Evolutionary conservation across 2,888 invertebrate genomes (phyloP).

Genomic region (Tenthredo distinguenda): DNA sequence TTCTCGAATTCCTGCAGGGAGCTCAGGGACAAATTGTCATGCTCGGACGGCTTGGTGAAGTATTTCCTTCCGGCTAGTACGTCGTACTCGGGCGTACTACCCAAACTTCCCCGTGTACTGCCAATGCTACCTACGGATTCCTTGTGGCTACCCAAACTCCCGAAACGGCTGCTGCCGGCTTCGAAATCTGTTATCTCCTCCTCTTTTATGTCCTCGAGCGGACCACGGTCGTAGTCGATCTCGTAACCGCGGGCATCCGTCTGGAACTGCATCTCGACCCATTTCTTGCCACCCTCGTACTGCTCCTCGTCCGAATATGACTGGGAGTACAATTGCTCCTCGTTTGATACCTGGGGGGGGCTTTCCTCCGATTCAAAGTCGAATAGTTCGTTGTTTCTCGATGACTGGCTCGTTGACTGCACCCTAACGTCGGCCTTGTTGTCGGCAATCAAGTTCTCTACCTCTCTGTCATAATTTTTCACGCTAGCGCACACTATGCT

Average conservation of each 20-base stretch:
- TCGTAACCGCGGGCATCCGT: conserved; percentile 85
- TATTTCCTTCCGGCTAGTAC: conserved; percentile 91
- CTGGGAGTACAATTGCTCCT: conserved; percentile 72
- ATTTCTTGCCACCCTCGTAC: conserved; percentile 87
- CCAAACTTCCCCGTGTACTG: conserved; percentile 92
- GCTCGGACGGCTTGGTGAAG: conserved; percentile 90
- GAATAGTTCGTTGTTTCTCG: conserved; percentile 68
- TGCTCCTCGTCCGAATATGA: conserved; percentile 76
- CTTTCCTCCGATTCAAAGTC: conserved; percentile 76
- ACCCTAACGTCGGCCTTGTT: conserved; percentile 61
- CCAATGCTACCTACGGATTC: conserved; percentile 88
- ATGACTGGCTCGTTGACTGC: conserved; percentile 55
- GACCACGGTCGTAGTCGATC: conserved; percentile 90
- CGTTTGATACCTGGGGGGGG: conserved; percentile 74
- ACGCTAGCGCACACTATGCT: conserved; percentile 78
- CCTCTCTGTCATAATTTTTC: conserved; percentile 81
- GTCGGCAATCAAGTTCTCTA: conserved; percentile 77
- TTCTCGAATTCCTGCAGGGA: conserved; percentile 97
- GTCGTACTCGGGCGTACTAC: conserved; percentile 96
- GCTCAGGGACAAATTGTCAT: conserved; percentile 94
- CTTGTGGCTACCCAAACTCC: conserved; percentile 89
- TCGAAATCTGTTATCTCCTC: conserved; percentile 94
- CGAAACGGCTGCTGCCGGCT: conserved; percentile 85
- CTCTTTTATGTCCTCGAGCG: conserved; percentile 94
- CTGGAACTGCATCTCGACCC: conserved; percentile 95